Conservation (phyloP, 2,113 vertebrate species). For the Sinocyclocheilus grahami region DNA sequence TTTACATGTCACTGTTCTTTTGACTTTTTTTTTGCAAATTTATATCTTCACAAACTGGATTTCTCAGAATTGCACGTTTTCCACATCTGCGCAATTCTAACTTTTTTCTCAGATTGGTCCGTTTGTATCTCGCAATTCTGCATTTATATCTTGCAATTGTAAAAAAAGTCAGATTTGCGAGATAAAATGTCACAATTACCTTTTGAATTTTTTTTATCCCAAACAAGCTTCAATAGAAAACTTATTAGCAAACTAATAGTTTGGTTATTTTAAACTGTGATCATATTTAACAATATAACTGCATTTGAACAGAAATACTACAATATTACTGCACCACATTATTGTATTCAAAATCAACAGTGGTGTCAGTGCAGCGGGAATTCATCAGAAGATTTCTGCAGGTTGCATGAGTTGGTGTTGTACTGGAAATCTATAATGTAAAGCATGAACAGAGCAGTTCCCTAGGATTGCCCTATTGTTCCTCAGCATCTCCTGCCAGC, state of each 20-base stretch:
- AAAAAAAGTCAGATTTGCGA: no score
- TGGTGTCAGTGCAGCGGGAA: not conserved
- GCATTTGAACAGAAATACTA: not conserved
- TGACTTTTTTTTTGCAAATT: no score
- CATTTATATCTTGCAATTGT: no score
- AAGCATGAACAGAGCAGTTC: constrained; percentile 21
- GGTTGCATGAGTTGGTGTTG: constrained; percentile 1
- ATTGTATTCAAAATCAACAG: not conserved
- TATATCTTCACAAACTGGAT: no score
- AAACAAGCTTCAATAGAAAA: not conserved
- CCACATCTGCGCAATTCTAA: no score
- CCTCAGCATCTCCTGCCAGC: constrained; percentile 5
- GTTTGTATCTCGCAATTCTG: no score
- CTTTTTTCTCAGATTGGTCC: no score
- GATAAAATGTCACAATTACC: no score
- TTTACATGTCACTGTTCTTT: no score
- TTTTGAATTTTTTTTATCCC: not conserved
- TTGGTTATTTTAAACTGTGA: not conserved
- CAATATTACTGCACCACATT: not conserved
- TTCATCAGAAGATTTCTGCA: not conserved
- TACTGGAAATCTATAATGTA: constrained; percentile 20
- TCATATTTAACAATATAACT: not conserved
- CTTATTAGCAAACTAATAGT: no score
- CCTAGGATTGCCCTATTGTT: constrained; percentile 21
- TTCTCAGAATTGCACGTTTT: no score